Evolutionary conservation across 2,888 invertebrate genomes (phyloP), one percentile per base, ranked within the genome.

Genomic region (Drosophila quinaria): DNA sequence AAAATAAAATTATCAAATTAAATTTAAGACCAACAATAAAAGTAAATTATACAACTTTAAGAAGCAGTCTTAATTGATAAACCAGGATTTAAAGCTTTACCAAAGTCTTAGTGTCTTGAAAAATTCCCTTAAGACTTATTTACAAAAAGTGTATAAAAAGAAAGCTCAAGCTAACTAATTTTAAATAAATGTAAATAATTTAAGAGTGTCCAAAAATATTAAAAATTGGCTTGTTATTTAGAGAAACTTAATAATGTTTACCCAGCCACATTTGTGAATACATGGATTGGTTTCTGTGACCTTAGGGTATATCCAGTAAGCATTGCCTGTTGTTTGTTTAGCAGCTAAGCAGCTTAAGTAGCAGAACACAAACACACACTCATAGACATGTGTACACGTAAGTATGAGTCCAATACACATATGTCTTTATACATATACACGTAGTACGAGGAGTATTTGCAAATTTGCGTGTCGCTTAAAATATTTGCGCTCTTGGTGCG

Each of bases 391-490:
- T 56, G 65, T 9, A 54, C 52, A 65, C 46, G 29, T 31, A 39
- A 54, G 62, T 60, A 67, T 37, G 13, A 41, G 35, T 19, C 47
- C 49, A 61, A 17, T 37, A 49, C 56, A 62, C 59, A 55, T 59
- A 51, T 78, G 69, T 69, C 52, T 69, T 58, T 19, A 75, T 56
- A 59, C 61, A 61, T 29, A 29, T 29, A 29, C 25, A 29, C 67
- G 63, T 78, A 44, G 49, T 73, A 44, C 49, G 64, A 55, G 67
- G 64, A 66, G 74, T 70, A 89, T 89, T 89, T 87, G 80, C 89
- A 89, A 89, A 85, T 89, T 89, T 89, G 86, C 86, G 89, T 86
- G 86, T 81, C 82, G 80, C 80, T 85, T 75, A 66, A 72, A 74
- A 85, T 76, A 78, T 85, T 80, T 80, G 73, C 64, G 77, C 73